Evolutionary conservation across 2,888 invertebrate species (phyloP), one percentile per base, ranked within the genome.

Genomic region (Leucoma salicis): DNA sequence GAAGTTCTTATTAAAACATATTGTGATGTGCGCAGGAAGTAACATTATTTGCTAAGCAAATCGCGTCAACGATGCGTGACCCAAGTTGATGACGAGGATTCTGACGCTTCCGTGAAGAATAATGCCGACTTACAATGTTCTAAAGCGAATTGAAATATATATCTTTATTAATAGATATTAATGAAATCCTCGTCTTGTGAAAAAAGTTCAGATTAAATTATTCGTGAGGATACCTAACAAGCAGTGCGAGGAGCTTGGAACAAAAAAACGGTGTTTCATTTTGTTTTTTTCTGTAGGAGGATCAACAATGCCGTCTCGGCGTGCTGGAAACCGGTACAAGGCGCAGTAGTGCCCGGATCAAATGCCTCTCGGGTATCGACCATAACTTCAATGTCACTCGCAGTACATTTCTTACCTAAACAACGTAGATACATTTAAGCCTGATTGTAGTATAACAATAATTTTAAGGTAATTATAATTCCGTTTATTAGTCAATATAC

Each of bases 321-420:
- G 70, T 70, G 67, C 73, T 77, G 71, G 70, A 77, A 86, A 86
- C 86, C 85, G 85, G 87, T 85, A 86, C 78, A 70, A 71, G 71
- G 57, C 69, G 61, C 68, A 55, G 57, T 66, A 72, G 71, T 74
- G 70, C 74, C 70, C 70, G 74, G 75, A 76, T 71, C 71, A 70
- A 74, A 70, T 70, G 73, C 74, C 72, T 74, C 54, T 69, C 74
- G 70, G 66, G 69, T 77, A 76, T 76, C 75, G 77, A 70, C 76
- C 70, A 74, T 73, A 72, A 68, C 65, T 74, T 73, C 74, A 74
- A 76, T 73, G 70, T 74, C 66, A 70, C 64, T 66, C 63, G 54
- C 46, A 49, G 55, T 63, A 47, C 49, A 53, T 43, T 53, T 57
- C 11, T 38, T 56, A 56, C 53, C 58, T 46, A 37, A 59, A 49